Evolutionary conservation across 2,797 vertebrate species (phyloP), one percentile per base, ranked within the genome.

Genomic region (Acanthiza pusilla): DNA sequence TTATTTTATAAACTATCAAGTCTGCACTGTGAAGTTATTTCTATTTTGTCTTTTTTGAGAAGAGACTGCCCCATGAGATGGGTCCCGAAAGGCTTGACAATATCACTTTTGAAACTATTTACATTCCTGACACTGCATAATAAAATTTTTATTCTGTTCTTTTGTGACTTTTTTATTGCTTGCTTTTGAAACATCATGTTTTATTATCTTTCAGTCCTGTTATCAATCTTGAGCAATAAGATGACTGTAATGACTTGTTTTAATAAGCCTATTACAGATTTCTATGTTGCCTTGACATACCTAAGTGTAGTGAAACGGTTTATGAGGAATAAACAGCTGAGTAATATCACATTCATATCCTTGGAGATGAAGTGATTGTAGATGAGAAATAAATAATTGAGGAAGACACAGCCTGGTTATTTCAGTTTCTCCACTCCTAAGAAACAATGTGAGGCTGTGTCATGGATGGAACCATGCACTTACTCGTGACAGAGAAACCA

Each of bases 81-180:
- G 36, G 43, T 93, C 84, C 48, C 38, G 2, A 85, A 91, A 77
- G 77, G 47, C 74, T 93, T 61, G 34, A 47, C 29, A 92, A 54
- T 88, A 97, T 96, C 80, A 91, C 89, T 96, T 87, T 63, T 82
- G 89, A 95, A 97, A 91, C 68, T 94, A 91, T 96, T 96, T 96
- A 96, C 93, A 93, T 97, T 97, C 87, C 85, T 97, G 91, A 93
- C 78, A 90, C 66, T 54, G 19, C 51, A 86, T 95, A 93, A 93
- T 97, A 93, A 93, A 50, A 92, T 93, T 97, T 93, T 97, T 96
- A 97, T 95, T 96, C 74, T 93, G 48, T 89, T 97, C 82, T 97
- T 97, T 71, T 94, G 73, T 94, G 91, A 60, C 91, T 95, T 97
- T 85, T 97, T 97, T 97, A 97, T 96, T 95, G 92, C 73, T 89